Evolutionary conservation across 2,888 invertebrate genomes (phyloP).

Genomic region (Ophion ventricosus): DNA sequence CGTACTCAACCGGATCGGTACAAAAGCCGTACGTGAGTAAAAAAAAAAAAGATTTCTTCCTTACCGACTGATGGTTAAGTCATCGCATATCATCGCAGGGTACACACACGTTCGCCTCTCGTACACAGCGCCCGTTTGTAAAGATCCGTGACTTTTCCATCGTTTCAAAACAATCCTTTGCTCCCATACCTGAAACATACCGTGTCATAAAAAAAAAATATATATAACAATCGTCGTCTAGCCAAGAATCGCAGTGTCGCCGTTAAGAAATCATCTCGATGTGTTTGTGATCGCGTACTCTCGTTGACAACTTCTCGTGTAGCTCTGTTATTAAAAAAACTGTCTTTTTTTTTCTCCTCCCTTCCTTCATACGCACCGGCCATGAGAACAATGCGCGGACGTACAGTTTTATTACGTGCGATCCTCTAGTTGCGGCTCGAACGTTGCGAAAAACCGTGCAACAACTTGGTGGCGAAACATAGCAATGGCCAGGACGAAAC

Average conservation of each 20-base stretch:
- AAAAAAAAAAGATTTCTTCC: not conserved
- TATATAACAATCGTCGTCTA: not conserved
- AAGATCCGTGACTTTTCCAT: not conserved
- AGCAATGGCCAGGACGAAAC: conserved; percentile 37
- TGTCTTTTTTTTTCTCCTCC: not conserved
- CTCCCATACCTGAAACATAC: not conserved
- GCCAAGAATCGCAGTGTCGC: not conserved
- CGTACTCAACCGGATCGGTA: no score
- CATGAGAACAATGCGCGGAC: not conserved
- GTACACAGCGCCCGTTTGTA: not conserved
- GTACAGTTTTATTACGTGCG: not conserved
- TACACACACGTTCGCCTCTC: no score
- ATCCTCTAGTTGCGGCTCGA: not conserved
- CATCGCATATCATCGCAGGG: not conserved
- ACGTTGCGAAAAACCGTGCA: not conserved
- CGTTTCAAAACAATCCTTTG: conserved; percentile 7
- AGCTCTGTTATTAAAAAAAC: not conserved
- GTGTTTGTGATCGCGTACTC: not conserved
- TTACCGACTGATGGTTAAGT: not conserved
- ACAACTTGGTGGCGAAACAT: not conserved
- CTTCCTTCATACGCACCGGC: not conserved
- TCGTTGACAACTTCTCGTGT: conserved; percentile 18
- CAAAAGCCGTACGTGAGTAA: no score
- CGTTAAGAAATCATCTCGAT: not conserved
- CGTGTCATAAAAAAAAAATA: not conserved